Evolutionary conservation across 2,888 invertebrate genomes (phyloP), one percentile per base, ranked within the genome.

Genomic region (Tillus elongatus): DNA sequence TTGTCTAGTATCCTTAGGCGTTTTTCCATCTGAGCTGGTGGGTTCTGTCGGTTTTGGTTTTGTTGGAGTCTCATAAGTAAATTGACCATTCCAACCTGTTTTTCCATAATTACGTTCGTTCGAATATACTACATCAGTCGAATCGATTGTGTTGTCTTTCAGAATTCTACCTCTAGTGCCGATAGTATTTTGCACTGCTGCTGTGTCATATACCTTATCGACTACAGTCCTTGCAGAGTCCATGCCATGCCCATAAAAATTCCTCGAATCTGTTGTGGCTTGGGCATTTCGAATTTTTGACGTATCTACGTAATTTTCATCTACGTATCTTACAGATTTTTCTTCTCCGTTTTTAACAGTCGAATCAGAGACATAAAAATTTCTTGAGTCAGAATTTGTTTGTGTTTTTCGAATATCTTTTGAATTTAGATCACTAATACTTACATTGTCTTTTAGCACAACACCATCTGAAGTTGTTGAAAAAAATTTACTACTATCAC

Each of bases 121-220:
- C 26, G 64, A 63, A 47, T 57, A 64, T 32, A 63, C 46, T 14
- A 61, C 45, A 47, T 65, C 60, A 15, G 52, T 61, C n/a, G 53
- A 49, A 52, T 72, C 70, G 46, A 68, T 66, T n/a, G 57, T 62
- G 37, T 68, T 54, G 49, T 71, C 70, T 52, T 68, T 64, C 49
- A 71, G 66, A 47, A 74, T 69, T 29, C 60, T 68, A 3, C 67
- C 67, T 43, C 39, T 54, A n/a, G 58, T 56, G 27, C 63, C 63
- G 26, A 64, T 64, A 10, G 61, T 62, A 37, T 63, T 64, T 47
- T 64, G 64, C 9, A 58, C 51, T 15, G 64, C 62, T 27, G 46
- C 58, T 9, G 60, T 54, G 36, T 64, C 63, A 37, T 63, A 64
- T 4, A 58, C 57, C 34, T 63, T 63, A 31, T 47, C 48, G 2